These are phyloP conservation scores for Drymodes brunneopygia DNA, from an alignment of 2,113 vertebrate genomes.

Conservation along the genomic window DNA sequence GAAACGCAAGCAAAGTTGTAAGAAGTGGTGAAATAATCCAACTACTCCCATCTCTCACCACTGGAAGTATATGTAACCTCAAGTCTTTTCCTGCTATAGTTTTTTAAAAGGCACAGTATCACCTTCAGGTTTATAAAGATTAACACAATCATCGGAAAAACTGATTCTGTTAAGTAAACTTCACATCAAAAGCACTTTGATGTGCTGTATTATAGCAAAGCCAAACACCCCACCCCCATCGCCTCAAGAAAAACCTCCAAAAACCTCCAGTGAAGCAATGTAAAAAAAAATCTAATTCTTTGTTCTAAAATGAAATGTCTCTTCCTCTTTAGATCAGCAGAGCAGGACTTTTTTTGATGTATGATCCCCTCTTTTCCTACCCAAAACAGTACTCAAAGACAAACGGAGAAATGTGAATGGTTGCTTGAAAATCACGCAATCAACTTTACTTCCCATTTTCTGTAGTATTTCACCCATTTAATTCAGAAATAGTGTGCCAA, in stretches of 20 bases:
- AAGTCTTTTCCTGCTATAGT: slow-evolving; percentile 63
- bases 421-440: neutral
- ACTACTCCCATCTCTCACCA: neutral
- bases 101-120: slow-evolving; percentile 57
- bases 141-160: slow-evolving; percentile 68
- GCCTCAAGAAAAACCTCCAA: slow-evolving; percentile 39
- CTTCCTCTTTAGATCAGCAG: slow-evolving; percentile 27
- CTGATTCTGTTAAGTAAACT: slow-evolving; percentile 70
- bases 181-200: slow-evolving; percentile 71
- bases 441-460: neutral
- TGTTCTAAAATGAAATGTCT: slow-evolving; percentile 58
- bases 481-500: neutral
- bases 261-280: slow-evolving; percentile 30
- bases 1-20: neutral
- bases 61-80: slow-evolving; percentile 55
- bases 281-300: slow-evolving; percentile 41
- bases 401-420: neutral
- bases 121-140: slow-evolving; percentile 67
- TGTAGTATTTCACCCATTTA: neutral
- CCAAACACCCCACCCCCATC: slow-evolving; percentile 58
- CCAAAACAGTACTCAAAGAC: neutral
- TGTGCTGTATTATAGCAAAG: slow-evolving; percentile 61
- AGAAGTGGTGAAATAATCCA: neutral
- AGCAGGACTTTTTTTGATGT: slow-evolving; percentile 5
- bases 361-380: slow-evolving; percentile 20